Conservation (phyloP, 2,113 vertebrate genomes). For the Phalacrocorax carbo region DNA sequence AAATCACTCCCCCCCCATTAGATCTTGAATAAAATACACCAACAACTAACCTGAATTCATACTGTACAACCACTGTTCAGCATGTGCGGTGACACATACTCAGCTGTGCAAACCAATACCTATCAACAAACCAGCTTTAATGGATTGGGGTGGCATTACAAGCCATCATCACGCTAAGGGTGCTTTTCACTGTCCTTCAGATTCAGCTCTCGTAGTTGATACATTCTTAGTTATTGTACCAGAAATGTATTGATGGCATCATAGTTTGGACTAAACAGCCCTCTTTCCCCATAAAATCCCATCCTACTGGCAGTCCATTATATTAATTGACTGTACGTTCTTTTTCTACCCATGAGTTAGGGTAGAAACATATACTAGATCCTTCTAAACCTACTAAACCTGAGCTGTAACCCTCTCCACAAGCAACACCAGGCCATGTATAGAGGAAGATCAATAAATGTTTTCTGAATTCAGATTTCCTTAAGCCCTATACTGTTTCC, state of each 20-base stretch:
- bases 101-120: not conserved
- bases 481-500: not conserved
- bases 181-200: not conserved
- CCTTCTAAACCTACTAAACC: not conserved
- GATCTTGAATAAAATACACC: not conserved
- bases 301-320: not conserved
- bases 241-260: not conserved
- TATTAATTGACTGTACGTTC: not conserved
- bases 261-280: not conserved
- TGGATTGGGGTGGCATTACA: not conserved
- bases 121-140: not conserved
- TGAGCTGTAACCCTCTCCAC: not conserved
- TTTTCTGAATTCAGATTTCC: not conserved
- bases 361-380: not conserved
- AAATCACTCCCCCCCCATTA: not conserved
- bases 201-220: not conserved
- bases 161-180: not conserved
- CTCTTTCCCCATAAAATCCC: not conserved
- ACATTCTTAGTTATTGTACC: not conserved
- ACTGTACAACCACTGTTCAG: not conserved
- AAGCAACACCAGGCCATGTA: not conserved
- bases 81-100: not conserved
- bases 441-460: not conserved
- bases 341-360: not conserved
- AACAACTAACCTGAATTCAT: not conserved